A percentile compares a stretch with the other conserved stretches of the same genome.
Conservation (phyloP, 2,113 vertebrate genomes). For the Amphilophus citrinellus region DNA sequence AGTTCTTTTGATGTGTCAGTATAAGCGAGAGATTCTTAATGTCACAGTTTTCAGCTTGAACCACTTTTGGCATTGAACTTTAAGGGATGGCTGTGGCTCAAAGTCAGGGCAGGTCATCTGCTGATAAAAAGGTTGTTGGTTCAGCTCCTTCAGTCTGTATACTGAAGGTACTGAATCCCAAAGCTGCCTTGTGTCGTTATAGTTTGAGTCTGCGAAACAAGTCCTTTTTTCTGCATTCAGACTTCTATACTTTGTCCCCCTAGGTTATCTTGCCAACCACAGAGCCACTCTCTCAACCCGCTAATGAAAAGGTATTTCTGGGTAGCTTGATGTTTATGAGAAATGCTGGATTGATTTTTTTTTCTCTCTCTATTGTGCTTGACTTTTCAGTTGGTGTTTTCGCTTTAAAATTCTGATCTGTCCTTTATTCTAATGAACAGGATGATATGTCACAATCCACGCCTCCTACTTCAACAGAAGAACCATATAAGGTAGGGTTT, state of each 20-base stretch:
- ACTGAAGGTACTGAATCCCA: background rate
- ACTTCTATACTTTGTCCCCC: background rate
- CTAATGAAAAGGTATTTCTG: conserved; percentile 44
- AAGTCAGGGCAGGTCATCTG: background rate
- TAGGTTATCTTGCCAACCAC: conserved; percentile 31
- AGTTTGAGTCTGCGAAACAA: background rate
- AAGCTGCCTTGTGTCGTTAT: background rate
- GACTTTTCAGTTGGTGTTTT: background rate
- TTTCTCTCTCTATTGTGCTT: background rate
- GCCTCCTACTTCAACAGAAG: conserved; percentile 41
- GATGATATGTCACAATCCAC: conserved; percentile 25
- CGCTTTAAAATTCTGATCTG: background rate
- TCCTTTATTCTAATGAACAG: conserved; percentile 33
- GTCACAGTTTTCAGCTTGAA: background rate
- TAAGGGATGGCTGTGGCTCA: background rate
- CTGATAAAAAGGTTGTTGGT: background rate
- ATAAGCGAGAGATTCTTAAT: background rate
- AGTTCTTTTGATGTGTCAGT: background rate
- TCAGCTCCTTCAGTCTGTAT: background rate
- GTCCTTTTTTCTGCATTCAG: background rate
- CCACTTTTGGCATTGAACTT: background rate
- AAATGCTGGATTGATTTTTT: background rate
- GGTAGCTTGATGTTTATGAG: background rate
- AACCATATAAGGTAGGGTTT: conserved; percentile 66
- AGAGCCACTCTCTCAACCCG: background rate